Conservation (phyloP, 2,113 vertebrate genomes). For the Oxygymnocypris stewartii region DNA sequence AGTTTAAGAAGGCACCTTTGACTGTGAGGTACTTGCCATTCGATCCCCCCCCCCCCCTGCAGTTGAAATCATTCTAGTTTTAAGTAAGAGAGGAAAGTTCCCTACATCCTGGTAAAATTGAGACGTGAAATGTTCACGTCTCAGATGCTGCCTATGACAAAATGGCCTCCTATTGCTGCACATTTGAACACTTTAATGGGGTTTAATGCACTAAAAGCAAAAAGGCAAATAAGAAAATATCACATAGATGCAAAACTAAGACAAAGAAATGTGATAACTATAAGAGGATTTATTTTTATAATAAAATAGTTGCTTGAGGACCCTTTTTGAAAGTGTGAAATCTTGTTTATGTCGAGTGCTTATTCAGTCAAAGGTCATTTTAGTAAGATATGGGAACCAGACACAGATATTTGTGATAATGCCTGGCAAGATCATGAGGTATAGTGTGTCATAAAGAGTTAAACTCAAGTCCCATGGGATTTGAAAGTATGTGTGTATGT, state of each 20-base stretch:
- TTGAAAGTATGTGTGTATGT: constrained; percentile 53
- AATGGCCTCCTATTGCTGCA: constrained; percentile 29
- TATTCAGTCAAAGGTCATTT: background rate
- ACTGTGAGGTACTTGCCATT: constrained; percentile 52
- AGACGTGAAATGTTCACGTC: constrained; percentile 26
- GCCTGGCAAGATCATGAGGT: constrained; percentile 18
- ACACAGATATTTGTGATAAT: constrained; percentile 27
- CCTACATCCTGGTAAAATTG: constrained; percentile 54
- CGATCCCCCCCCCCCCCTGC: constrained; percentile 44
- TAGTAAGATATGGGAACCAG: constrained; percentile 4
- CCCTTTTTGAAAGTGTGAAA: background rate
- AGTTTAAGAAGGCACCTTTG: constrained; percentile 44
- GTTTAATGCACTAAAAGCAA: background rate
- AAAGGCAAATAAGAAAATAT: constrained; percentile 10
- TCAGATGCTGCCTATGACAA: constrained; percentile 35
- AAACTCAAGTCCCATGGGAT: constrained; percentile 58
- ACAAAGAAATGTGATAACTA: constrained; percentile 2
- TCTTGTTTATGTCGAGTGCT: constrained; percentile 9
- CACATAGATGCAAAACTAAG: background rate
- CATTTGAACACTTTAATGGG: constrained; percentile 25
- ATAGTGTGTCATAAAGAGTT: constrained; percentile 55
- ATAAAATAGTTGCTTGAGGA: constrained; percentile 62
- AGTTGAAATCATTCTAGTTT: constrained; percentile 53
- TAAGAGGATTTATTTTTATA: constrained; percentile 70
- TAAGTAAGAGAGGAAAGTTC: constrained; percentile 60